Percentiles rank a stretch among this genome's conserved stretches.
Evolutionary conservation across 2,888 invertebrate genomes (phyloP).

Genomic region (Eupithecia tripunctaria): DNA sequence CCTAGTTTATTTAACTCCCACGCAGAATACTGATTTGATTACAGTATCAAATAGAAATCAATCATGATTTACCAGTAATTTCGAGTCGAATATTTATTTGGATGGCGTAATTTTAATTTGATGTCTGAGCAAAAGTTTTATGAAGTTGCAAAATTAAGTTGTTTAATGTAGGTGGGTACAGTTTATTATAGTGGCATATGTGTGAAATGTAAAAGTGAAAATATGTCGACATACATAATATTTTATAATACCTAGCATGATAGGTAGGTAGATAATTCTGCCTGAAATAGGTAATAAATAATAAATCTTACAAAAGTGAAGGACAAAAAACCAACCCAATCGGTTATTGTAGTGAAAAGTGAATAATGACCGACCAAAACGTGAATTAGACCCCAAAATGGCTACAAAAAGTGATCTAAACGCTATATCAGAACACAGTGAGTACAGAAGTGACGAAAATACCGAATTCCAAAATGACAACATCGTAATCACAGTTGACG

Average conservation of each 20-base stretch:
- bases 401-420: conserved; percentile 42
- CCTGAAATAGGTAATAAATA: background rate
- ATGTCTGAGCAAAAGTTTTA: conserved; percentile 28
- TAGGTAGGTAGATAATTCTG: background rate
- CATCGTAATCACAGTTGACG: conserved; percentile 40
- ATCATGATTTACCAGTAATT: conserved; percentile 40
- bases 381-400: conserved; percentile 34
- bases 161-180: background rate
- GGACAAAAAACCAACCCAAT: background rate
- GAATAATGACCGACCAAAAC: conserved; percentile 13
- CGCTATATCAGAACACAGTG: conserved; percentile 24
- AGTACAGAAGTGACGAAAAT: conserved; percentile 21
- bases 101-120: conserved; percentile 30
- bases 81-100: conserved; percentile 18
- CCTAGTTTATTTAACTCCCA: conserved; percentile 34
- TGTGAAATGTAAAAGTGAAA: background rate
- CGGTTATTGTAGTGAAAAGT: background rate
- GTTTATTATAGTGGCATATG: background rate
- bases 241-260: background rate
- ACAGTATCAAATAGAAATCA: conserved; percentile 48
- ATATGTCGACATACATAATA: background rate
- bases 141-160: conserved; percentile 18
- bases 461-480: conserved; percentile 32
- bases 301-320: background rate
- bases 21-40: conserved; percentile 41